Percentiles rank a stretch among this genome's conserved stretches.
These are phyloP conservation scores for Bos indicus DNA, from an alignment of 2,113 vertebrate species.

Conservation along the genomic window DNA sequence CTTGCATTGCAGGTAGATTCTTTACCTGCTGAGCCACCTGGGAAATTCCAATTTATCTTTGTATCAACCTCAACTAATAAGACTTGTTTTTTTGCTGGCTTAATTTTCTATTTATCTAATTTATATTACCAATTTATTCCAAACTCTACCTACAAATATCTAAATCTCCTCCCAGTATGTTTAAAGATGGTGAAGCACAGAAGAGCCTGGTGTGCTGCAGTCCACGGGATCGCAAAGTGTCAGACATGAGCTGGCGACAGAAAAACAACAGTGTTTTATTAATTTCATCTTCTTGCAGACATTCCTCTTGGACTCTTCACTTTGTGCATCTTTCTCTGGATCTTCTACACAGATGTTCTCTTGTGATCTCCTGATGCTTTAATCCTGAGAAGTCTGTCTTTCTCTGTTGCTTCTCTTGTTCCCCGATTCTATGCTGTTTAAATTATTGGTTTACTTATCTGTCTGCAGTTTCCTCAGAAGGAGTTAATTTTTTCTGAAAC, in stretches of 20 bases:
- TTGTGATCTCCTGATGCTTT: not conserved
- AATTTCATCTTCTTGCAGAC: not conserved
- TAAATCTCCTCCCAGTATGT: not conserved
- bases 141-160: not conserved
- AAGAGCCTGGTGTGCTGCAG: not conserved
- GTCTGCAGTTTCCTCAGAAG: not conserved
- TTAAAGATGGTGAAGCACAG: not conserved
- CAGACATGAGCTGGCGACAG: not conserved
- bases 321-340: not conserved
- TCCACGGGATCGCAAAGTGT: not conserved
- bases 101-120: not conserved
- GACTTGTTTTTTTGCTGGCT: not conserved
- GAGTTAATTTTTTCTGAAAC: not conserved
- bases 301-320: not conserved
- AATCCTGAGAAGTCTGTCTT: not conserved
- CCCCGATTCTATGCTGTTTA: not conserved
- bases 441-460: not conserved
- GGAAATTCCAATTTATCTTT: not conserved
- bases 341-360: not conserved
- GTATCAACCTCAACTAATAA: not conserved
- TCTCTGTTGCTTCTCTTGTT: not conserved
- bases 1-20: not conserved
- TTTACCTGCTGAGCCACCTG: too few species aligned
- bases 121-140: not conserved
- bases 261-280: not conserved